phyloP scores from a whole-genome alignment of 2,888 invertebrate genomes.

The Drosophila fulvimacula region DNA sequence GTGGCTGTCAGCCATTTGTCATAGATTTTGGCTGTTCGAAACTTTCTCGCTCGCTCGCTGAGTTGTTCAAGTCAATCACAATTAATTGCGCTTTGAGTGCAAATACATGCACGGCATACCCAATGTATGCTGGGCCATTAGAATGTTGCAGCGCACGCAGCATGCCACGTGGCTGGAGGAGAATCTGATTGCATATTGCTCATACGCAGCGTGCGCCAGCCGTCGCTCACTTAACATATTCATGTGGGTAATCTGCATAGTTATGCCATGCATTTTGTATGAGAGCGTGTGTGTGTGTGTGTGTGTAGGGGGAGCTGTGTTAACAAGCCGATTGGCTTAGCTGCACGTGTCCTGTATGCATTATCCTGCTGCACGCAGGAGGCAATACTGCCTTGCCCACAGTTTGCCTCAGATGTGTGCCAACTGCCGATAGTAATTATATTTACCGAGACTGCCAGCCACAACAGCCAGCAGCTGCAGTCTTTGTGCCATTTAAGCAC shows the following conservation, averaged over 20 bases:
- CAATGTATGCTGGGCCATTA: conserved; percentile 18
- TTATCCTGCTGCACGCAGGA: conserved; percentile 23
- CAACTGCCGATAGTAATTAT: conserved; percentile 73
- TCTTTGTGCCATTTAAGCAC: conserved; percentile 67
- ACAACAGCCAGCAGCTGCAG: conserved; percentile 24
- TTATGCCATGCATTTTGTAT: conserved; percentile 10
- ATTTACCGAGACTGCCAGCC: conserved; percentile 59
- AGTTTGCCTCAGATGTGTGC: conserved; percentile 46
- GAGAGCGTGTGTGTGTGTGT: conserved; percentile 7
- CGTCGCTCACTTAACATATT: conserved; percentile 57
- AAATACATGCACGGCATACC: conserved; percentile 18
- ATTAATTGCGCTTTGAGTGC: conserved; percentile 39
- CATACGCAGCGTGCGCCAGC: conserved; percentile 58
- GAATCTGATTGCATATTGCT: conserved; percentile 47
- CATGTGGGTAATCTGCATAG: conserved; percentile 51
- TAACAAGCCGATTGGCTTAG: conserved; percentile 45
- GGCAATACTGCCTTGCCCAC: neutral
- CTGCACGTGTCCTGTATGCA: conserved; percentile 43
- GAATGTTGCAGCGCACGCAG: conserved; percentile 21
- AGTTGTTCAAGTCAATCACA: conserved; percentile 27
- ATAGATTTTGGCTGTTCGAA: conserved; percentile 40
- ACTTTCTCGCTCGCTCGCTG: conserved; percentile 26
- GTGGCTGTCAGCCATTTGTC: conserved; percentile 52
- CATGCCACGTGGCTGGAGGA: conserved; percentile 22
- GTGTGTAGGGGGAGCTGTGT: conserved; percentile 22